A percentile compares a stretch with the other conserved stretches of the same genome.
These are phyloP conservation scores for Mythimna vitellina DNA, from an alignment of 2,888 invertebrate genomes.

Conservation along the genomic window DNA sequence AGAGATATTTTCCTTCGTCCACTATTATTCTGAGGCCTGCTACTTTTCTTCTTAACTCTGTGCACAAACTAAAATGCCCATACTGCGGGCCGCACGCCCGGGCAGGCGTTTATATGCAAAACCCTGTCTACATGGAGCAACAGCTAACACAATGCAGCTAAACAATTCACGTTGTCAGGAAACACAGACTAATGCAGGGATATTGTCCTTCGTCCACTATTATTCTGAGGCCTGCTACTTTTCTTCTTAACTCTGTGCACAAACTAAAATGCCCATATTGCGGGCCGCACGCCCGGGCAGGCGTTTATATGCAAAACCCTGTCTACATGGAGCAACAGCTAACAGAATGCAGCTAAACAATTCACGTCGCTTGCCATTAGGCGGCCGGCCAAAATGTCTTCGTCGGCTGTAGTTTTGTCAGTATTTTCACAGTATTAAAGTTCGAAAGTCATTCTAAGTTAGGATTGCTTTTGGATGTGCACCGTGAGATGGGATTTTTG, in stretches of 20 bases:
- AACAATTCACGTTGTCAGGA: constrained; percentile 72
- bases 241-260: constrained; percentile 19
- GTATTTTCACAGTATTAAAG: constrained; percentile 56
- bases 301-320: constrained; percentile 64
- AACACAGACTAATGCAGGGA: too few species aligned
- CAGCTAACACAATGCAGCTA: constrained; percentile 59
- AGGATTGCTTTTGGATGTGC: constrained; percentile 44
- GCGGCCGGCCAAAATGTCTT: constrained; percentile 79
- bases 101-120: constrained; percentile 63
- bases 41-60: constrained; percentile 19
- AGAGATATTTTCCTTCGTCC: too few species aligned
- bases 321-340: constrained; percentile 55
- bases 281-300: constrained; percentile 30
- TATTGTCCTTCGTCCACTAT: background rate
- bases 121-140: constrained; percentile 54
- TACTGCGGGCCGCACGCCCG: constrained; percentile 37
- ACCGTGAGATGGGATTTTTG: constrained; percentile 25
- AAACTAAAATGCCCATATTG: constrained; percentile 54
- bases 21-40: background rate
- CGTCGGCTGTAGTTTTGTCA: constrained; percentile 65
- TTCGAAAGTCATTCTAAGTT: constrained; percentile 54
- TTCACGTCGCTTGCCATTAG: constrained; percentile 74
- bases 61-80: constrained; percentile 47
- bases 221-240: background rate
- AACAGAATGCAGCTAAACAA: constrained; percentile 68